Evolutionary conservation across 2,888 invertebrate species (phyloP), one percentile per base, ranked within the genome.

Genomic region (Pristionchus fissidentatus): DNA sequence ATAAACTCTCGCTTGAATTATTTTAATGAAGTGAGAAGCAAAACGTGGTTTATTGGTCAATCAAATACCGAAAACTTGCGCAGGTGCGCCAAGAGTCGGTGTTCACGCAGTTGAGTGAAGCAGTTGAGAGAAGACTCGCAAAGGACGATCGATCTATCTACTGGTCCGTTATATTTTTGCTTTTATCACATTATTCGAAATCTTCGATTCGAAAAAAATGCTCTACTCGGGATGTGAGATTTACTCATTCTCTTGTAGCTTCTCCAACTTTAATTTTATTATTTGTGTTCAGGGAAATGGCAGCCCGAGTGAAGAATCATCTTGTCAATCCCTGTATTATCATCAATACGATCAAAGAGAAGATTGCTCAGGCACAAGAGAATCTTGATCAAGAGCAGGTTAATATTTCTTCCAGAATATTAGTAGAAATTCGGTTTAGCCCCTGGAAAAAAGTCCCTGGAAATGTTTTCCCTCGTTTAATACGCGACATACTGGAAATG

Each of bases 271-370:
- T 15, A 29, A 62, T 29, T 62, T 32, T 4, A 26, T 26, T 32
- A n/a, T 15, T 29, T 15, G 46, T 35, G 7, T 78, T 26, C 62
- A 81, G 80, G 80, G 80, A 81, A 41, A 52, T 60, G 62, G 80
- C 62, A 19, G 60, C 35, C 13, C 26, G 46, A 5, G 80, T 81
- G 46, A 81, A 60, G 55, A 62, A 43, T 22, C 80, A 81, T 32
- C 62, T 81, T 22, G 46, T 60, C 0, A 81, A 81, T 81, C 80
- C 80, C 35, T 46, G 32, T 22, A 81, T 62, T 10, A 81, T 81
- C 62, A 62, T 81, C 80, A 81, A 81, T 35, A 81, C 80, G 13
- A 57, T 81, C 22, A 81, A 81, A 46, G 62, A 62, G 43, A 81
- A 46, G 41, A 81, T 81, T 13, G 70, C 38, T 8, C n/a, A 60